Conservation (phyloP, 2,888 invertebrate species). For the Encarsia formosa region DNA sequence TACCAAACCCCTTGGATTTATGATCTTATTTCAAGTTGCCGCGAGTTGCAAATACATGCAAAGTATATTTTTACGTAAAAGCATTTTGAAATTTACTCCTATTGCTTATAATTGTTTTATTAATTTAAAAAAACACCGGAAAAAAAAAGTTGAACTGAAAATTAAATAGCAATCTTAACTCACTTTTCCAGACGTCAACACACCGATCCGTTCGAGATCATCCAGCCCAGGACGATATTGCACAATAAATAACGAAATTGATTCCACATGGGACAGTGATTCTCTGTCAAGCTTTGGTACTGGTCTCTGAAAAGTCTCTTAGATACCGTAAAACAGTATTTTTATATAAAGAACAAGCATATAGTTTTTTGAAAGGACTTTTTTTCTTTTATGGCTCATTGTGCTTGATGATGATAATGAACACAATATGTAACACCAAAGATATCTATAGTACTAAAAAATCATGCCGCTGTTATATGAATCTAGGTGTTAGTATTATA, state of each 20-base stretch:
- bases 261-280: slow-evolving; percentile 31
- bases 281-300: slow-evolving; percentile 24
- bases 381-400: slow-evolving; percentile 1
- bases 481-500: too few species aligned
- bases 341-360: neutral
- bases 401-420: too few species aligned
- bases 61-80: neutral
- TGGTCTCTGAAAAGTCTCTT: slow-evolving; percentile 21
- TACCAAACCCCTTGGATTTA: too few species aligned
- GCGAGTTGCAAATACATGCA: too few species aligned
- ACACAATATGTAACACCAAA: too few species aligned
- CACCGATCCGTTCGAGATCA: slow-evolving; percentile 39
- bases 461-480: too few species aligned
- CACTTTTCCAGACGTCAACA: slow-evolving; percentile 30
- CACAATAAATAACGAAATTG: slow-evolving; percentile 23
- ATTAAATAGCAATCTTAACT: too few species aligned
- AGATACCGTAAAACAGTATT: slow-evolving; percentile 5
- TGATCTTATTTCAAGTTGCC: too few species aligned
- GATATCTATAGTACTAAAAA: too few species aligned
- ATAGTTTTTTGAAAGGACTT: slow-evolving; percentile 3
- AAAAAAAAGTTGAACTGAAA: neutral
- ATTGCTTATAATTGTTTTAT: too few species aligned
- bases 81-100: neutral
- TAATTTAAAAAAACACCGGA: neutral
- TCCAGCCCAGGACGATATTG: slow-evolving; percentile 33